Percentiles rank a stretch among this genome's conserved stretches.
Conservation (phyloP, 2,888 invertebrate genomes). For the Acleris literana region DNA sequence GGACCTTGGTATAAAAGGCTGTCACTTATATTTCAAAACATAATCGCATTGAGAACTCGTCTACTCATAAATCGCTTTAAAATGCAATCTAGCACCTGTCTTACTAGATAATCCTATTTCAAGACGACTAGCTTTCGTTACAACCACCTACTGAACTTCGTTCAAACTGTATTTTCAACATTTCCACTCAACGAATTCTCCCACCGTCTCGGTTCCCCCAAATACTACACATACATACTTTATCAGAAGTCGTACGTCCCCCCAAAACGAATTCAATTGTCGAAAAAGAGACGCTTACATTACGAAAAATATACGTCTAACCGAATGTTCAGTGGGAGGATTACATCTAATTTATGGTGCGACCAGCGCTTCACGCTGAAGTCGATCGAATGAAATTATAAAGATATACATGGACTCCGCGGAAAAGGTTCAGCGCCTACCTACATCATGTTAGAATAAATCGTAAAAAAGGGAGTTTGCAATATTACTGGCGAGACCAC, state of each 20-base stretch:
- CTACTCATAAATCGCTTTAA: neutral
- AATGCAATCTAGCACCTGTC: neutral
- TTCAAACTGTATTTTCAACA: neutral
- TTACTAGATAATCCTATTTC: neutral
- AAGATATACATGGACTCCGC: slow-evolving; percentile 21
- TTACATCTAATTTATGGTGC: slow-evolving; percentile 11
- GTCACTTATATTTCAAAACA: too few species aligned
- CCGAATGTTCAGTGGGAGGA: slow-evolving; percentile 1
- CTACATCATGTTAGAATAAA: slow-evolving; percentile 53
- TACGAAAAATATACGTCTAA: slow-evolving; percentile 1
- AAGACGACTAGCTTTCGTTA: neutral
- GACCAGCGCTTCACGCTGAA: neutral
- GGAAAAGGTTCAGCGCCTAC: slow-evolving; percentile 43
- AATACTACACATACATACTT: neutral
- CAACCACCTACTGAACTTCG: neutral
- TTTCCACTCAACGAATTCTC: neutral
- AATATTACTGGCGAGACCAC: slow-evolving; percentile 61
- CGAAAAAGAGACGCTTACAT: slow-evolving; percentile 1
- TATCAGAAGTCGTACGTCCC: neutral
- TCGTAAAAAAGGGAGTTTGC: slow-evolving; percentile 61
- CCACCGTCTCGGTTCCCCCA: neutral
- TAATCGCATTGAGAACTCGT: too few species aligned
- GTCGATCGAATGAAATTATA: slow-evolving; percentile 22
- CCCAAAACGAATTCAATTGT: slow-evolving; percentile 4
- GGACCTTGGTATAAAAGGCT: too few species aligned